Base-by-base conservation (phyloP, 2,113 vertebrate species). In the Platycercus adscitus region DNA sequence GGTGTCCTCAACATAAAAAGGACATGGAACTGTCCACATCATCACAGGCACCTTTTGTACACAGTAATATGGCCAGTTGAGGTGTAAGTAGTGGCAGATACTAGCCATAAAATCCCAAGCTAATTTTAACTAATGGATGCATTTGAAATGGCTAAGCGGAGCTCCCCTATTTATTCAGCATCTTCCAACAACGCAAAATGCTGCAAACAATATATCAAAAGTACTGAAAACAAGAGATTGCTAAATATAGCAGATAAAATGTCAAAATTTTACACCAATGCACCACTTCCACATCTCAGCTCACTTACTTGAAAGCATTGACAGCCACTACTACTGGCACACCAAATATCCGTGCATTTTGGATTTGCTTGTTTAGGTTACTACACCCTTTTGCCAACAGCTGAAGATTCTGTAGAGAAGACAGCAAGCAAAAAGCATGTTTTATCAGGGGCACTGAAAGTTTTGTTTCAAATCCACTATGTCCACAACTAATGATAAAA, bases 251-350 rank as follows among this genome's bases (percentile, higher is more conserved):
- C 8, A 24, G 2, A 39, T 6, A 13, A 72, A 78, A 31, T 10
- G n/a, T 16, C 66, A 73, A 25, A 35, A 8, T 72, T 72, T 55
- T 23, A 71, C 37, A 49, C 14, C n/a, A 17, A 37, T 55, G 55
- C n/a, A 33, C 13, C 60, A n/a, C n/a, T 33, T 46, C 37, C 37
- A 35, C 1, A 3, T 10, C 21, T 31, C 19, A 64, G 50, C 35
- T 50, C 41, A 96, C 99, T 98, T 97, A 99, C 99, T 98, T 99
- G 97, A 99, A 99, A 84, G 96, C 98, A 63, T 99, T 99, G 68
- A 99, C 99, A 11, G 99, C 99, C 66, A 99, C 99, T 3, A 99
- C 98, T 50, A 99, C 99, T 0, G 99, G 99, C 26, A 99, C 98
- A 8, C 99, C 99, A 72, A 99, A 99, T 76, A 98, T 82, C 71